Evolutionary conservation across 1,140 invertebrate species (phyloP).

Genomic region (Campoletis sonorensis): DNA sequence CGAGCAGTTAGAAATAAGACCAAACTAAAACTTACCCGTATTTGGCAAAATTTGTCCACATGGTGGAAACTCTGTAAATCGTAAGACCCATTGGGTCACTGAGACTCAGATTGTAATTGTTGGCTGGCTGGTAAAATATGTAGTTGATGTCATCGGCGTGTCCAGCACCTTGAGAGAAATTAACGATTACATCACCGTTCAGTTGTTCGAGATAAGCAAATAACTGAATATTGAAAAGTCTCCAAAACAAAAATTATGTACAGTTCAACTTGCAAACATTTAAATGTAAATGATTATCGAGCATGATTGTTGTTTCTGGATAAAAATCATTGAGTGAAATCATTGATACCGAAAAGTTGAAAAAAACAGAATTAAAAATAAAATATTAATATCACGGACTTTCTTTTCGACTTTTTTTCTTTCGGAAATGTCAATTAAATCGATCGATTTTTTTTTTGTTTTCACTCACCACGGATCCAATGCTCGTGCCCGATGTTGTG

Average conservation of each 20-base stretch:
- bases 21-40: too few species aligned
- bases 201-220: too few species aligned
- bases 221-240: neutral
- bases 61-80: slow-evolving; percentile 9
- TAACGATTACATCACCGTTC: neutral
- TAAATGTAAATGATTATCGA: too few species aligned
- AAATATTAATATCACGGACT: too few species aligned
- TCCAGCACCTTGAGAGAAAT: neutral
- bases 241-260: too few species aligned
- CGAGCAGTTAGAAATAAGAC: too few species aligned
- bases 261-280: too few species aligned
- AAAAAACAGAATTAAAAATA: too few species aligned
- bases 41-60: slow-evolving; percentile 56
- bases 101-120: slow-evolving; percentile 23
- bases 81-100: neutral
- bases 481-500: neutral
- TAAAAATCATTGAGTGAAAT: too few species aligned
- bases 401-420: too few species aligned
- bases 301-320: too few species aligned
- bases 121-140: neutral
- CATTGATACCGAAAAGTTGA: too few species aligned
- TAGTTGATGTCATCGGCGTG: neutral
- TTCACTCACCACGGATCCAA: neutral
- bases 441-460: neutral
- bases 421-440: neutral